Percentiles rank a stretch among this genome's conserved stretches.
Evolutionary conservation across 2,888 invertebrate species (phyloP).

Genomic region (Apotomis capreana): DNA sequence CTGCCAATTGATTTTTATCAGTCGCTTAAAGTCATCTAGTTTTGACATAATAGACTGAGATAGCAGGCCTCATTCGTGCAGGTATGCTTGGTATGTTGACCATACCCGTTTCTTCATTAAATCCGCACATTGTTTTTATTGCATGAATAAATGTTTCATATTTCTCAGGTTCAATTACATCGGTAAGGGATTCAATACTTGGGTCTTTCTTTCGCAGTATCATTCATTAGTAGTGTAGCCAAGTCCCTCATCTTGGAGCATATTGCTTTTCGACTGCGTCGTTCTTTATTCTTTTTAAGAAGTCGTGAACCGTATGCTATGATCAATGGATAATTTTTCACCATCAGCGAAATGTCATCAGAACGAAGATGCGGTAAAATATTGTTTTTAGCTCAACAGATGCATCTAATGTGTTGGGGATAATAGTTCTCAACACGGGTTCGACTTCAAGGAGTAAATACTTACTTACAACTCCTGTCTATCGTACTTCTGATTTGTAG

Average conservation of each 20-base stretch:
- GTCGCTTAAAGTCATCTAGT: conserved; percentile 38
- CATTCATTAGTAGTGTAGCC: conserved; percentile 26
- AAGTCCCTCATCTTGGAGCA: conserved; percentile 44
- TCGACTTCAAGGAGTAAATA: too few relatives aligned
- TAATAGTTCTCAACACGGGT: too few relatives aligned
- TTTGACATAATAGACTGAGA: conserved; percentile 28
- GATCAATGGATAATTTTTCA: conserved; percentile 37
- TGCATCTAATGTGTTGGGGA: too few relatives aligned
- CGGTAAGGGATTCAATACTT: conserved; percentile 31
- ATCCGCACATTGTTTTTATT: conserved; percentile 42
- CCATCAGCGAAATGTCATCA: conserved; percentile 37
- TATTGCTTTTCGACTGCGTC: conserved; percentile 29
- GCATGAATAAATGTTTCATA: conserved; percentile 38
- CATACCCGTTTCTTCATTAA: conserved; percentile 41
- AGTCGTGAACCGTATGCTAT: conserved; percentile 26
- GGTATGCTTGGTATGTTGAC: conserved; percentile 41
- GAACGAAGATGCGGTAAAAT: conserved; percentile 36
- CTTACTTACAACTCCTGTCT: too few relatives aligned
- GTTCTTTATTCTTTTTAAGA: background rate
- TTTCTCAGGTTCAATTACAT: conserved; percentile 37
- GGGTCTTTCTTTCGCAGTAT: too few relatives aligned
- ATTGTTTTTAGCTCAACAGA: conserved; percentile 22
- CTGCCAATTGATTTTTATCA: conserved; percentile 40
- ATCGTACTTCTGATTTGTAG: too few relatives aligned
- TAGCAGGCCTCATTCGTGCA: conserved; percentile 33